Base-by-base conservation (phyloP, 2,888 invertebrate species). In the Rhyacophila evoluta region DNA sequence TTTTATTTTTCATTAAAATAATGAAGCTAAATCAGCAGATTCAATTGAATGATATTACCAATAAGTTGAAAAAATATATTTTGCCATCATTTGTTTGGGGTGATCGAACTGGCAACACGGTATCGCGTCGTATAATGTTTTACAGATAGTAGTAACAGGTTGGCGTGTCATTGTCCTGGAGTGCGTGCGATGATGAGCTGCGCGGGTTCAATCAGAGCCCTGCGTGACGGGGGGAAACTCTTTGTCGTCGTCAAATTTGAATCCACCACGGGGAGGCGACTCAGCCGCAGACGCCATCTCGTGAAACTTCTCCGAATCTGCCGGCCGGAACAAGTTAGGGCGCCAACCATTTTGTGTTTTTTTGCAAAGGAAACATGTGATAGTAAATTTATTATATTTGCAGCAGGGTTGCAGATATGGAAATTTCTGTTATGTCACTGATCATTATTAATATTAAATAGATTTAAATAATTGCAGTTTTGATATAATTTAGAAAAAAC, bases 231-330 rank as follows among this genome's bases (percentile, higher is more conserved):
- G 95, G 83, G 96, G 96, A 88, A 95, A 96, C 89, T 96, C 95
- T 83, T 91, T 89, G 83, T 94, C 95, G 88, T 96, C 95, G 86
- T 94, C 94, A 87, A 96, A 92, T 86, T 94, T 93, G 87, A 94
- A 93, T 83, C 91, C 88, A 79, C 91, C 92, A 85, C 92, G 92
- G 79, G 94, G 91, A 75, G 94, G 91, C 72, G 92, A 90, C 86
- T 93, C 93, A 83, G 92, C 91, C 72, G 94, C 94, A 80, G 92
- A 92, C 84, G 92, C 92, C 91, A 95, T 93, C 88, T 94, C 94
- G 84, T 91, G 89, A 85, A 91, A 91, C 87, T 94, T 94, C 86
- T 94, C 94, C 83, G 94, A 93, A 84, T 95, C 95, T 95, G 87
- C 83, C 79, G 82, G 73, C 55, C 55, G 73, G n/a, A 36, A 70